Evolutionary conservation across 2,888 invertebrate genomes (phyloP), one percentile per base, ranked within the genome.

Genomic region (Hydriomena furcata): DNA sequence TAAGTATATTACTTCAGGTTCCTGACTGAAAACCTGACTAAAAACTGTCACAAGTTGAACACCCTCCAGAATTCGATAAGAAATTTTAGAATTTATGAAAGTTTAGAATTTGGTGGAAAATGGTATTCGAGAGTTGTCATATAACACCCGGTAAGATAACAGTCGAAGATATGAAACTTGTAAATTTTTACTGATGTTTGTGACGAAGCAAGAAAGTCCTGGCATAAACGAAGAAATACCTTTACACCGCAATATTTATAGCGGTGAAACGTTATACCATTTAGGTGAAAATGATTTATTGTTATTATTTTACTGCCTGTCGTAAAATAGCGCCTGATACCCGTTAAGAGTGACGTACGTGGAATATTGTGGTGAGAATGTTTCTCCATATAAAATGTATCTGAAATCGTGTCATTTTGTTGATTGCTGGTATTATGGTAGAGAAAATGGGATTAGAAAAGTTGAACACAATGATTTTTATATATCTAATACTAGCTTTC

Each of bases 211-310:
- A 2, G 30, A 10, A 10, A 20, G 41, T 13, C 12, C 2, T 6
- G 11, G 5, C 34, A 34, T 34, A 32, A 28, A 28, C 24, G 12
- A 42, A 42, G 42, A 42, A 42, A 49, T 36, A n/a, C n/a, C 36
- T 24, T 37, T 37, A 24, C 24, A 42, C 42, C 36, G 36, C 31
- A 24, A 12, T 27, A 20, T 36, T 20, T 7, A 31, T 25, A 20
- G 7, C 28, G n/a, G 38, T 38, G 38, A 34, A 40, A 50, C 35
- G 28, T 45, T 34, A 44, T 45, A 23, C 21, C 34, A 24, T 21
- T 27, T 30, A 7, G 30, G 24, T 40, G 38, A 30, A 35, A 35
- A 44, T 40, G 23, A 38, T 50, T 20, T 50, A 43, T 43, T 43
- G 21, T 37, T 43, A 38, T 17, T 30, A 25, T 46, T 37, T 43